Evolutionary conservation across 2,888 invertebrate species (phyloP).

Genomic region (Lepetodrilus schrolli): DNA sequence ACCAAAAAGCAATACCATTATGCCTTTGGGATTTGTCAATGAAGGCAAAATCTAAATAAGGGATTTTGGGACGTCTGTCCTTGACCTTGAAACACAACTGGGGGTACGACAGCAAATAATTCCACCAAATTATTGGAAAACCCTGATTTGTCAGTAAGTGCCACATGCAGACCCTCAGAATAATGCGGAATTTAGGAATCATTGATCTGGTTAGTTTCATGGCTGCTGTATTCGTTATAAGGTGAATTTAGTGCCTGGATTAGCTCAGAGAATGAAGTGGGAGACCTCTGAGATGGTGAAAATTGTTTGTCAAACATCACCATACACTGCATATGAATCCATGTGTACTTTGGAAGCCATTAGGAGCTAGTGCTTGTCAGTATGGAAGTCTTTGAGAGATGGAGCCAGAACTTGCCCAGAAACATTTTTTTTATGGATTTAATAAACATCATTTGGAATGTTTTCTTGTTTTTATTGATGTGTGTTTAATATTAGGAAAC

Average conservation of each 20-base stretch:
- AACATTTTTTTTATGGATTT: too few species aligned
- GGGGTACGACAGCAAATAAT: constrained; percentile 6
- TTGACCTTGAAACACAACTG: background rate
- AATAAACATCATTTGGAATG: too few species aligned
- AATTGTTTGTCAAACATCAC: too few species aligned
- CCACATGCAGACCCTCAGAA: background rate
- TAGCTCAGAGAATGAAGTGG: background rate
- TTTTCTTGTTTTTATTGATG: too few species aligned
- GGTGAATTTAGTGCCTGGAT: background rate
- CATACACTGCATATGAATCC: too few species aligned
- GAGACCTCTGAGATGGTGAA: too few species aligned
- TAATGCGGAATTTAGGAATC: background rate
- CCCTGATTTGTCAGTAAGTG: background rate
- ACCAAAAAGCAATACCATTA: too few species aligned
- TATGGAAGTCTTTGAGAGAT: too few species aligned
- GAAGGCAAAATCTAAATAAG: background rate
- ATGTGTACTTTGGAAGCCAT: too few species aligned
- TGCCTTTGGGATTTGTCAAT: background rate
- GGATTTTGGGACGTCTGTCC: background rate
- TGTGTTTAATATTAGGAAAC: too few species aligned
- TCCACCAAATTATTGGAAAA: constrained; percentile 2
- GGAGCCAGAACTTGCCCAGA: too few species aligned
- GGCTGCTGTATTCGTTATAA: background rate
- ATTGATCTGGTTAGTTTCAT: background rate
- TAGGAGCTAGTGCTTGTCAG: too few species aligned